phyloP scores from a whole-genome alignment of 1,140 invertebrate species.

The Tetranychus urticae region DNA sequence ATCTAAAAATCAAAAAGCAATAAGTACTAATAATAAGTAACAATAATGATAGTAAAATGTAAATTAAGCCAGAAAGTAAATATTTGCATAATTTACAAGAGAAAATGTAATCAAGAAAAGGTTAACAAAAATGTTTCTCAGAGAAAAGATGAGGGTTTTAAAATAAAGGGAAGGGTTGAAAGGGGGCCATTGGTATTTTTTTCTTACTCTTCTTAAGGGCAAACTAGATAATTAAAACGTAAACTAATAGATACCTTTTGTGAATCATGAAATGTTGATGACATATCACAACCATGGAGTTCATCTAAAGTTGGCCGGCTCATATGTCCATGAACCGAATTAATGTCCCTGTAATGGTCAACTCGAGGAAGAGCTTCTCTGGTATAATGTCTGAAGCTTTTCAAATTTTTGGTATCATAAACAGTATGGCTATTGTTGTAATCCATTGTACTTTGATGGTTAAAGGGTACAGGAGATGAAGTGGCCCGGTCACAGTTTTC shows the following conservation, averaged over 20 bases:
- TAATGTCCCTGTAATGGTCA: constrained; percentile 80
- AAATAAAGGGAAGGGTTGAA: no score
- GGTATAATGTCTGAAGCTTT: constrained; percentile 64
- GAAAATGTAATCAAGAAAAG: neutral
- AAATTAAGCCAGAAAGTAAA: no score
- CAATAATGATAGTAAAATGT: no score
- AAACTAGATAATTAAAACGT: neutral
- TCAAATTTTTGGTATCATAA: constrained; percentile 40
- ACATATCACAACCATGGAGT: constrained; percentile 32
- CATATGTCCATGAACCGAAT: constrained; percentile 58
- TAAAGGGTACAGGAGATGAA: neutral
- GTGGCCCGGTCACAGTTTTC: neutral
- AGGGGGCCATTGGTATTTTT: no score
- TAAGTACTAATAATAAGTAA: no score
- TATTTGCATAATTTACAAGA: no score
- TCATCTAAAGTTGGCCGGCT: constrained; percentile 75
- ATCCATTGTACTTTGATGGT: neutral
- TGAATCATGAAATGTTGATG: neutral
- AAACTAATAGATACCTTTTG: neutral
- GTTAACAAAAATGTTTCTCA: neutral
- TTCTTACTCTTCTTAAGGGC: no score
- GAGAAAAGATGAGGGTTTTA: neutral
- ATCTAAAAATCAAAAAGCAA: no score
- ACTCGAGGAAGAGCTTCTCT: constrained; percentile 66
- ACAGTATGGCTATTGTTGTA: neutral